phyloP scores from a whole-genome alignment of 2,113 vertebrate genomes.

The Ictidomys tridecemlineatus region DNA sequence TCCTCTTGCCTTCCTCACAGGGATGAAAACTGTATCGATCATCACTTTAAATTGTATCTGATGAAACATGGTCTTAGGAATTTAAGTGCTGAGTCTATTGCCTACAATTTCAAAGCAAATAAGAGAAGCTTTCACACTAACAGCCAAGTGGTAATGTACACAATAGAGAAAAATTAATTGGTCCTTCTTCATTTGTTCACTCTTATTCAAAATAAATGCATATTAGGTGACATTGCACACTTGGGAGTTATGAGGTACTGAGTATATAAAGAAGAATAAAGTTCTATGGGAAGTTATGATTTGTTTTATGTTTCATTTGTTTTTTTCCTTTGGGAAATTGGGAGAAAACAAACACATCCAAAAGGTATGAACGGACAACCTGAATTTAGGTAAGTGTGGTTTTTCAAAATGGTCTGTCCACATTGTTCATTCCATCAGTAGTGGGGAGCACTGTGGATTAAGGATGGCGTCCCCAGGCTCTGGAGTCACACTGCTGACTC shows the following conservation, averaged over 20 bases:
- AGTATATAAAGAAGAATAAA: background rate
- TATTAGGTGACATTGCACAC: background rate
- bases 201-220: background rate
- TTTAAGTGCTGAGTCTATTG: slow-evolving; percentile 23
- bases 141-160: background rate
- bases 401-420: background rate
- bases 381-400: background rate
- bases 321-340: slow-evolving; percentile 20
- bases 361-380: background rate
- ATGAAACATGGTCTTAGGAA: background rate
- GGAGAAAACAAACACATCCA: background rate
- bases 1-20: background rate
- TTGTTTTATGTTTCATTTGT: background rate
- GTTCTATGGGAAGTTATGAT: background rate
- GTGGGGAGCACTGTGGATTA: rapidly evolving
- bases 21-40: background rate
- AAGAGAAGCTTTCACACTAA: background rate
- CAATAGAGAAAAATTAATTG: background rate
- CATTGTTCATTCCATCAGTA: background rate
- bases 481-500: background rate
- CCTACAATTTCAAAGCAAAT: background rate
- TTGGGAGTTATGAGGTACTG: background rate
- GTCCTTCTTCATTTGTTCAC: background rate
- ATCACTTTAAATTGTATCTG: slow-evolving; percentile 28
- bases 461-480: background rate